These are phyloP conservation scores for Neodiprion lecontei DNA, from an alignment of 1,140 invertebrate species.

Conservation along the genomic window DNA sequence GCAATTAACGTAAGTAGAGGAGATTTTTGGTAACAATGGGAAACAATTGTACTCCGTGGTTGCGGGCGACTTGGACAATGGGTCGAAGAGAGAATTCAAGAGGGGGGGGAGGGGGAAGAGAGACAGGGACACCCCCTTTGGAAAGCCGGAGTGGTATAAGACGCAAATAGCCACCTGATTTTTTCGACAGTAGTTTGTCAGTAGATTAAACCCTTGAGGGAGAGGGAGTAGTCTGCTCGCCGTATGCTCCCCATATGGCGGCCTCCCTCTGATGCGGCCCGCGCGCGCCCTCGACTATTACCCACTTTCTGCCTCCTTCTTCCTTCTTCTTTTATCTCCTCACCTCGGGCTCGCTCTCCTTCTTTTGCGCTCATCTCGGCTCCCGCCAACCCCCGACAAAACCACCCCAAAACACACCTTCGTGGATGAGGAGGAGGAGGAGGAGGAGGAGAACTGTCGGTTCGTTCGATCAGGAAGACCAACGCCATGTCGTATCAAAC, in stretches of 20 bases:
- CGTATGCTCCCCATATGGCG: slow-evolving; percentile 62
- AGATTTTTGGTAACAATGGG: not conserved
- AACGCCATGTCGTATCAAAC: no score
- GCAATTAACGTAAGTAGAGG: not conserved
- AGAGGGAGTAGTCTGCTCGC: slow-evolving; percentile 53
- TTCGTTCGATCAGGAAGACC: no score
- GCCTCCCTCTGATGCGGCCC: slow-evolving; percentile 41
- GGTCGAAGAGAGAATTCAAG: not conserved
- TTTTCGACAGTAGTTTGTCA: slow-evolving; percentile 56
- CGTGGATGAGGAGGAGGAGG: no score
- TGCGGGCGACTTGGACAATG: not conserved
- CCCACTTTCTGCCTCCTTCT: slow-evolving; percentile 24
- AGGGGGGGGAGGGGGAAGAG: not conserved
- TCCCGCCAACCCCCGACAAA: not conserved
- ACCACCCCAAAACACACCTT: not conserved
- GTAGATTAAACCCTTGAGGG: slow-evolving; percentile 55
- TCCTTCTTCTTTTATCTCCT: slow-evolving; percentile 14
- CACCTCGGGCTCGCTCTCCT: not conserved
- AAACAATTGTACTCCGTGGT: not conserved
- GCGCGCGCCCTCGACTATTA: slow-evolving; percentile 27
- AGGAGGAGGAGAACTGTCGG: no score
- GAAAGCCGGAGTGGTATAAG: slow-evolving; percentile 10
- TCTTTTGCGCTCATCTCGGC: not conserved
- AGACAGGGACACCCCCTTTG: not conserved
- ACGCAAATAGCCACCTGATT: slow-evolving; percentile 50